phyloP scores from a whole-genome alignment of 2,113 vertebrate genomes.

The Damaliscus lunatus region DNA sequence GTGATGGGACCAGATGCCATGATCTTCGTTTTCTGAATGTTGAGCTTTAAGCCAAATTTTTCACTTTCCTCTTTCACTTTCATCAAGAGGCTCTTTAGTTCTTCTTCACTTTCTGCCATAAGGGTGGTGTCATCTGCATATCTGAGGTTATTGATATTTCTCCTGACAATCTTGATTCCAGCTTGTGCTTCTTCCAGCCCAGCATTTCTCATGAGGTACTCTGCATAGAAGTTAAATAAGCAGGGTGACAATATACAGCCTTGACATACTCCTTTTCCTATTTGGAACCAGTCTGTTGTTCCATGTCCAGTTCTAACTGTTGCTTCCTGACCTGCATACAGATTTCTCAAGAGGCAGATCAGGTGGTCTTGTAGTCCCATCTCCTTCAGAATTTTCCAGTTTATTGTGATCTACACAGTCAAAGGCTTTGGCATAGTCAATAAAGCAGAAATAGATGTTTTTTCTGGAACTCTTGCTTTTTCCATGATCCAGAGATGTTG shows the following conservation, averaged over 20 bases:
- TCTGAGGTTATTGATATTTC: neutral
- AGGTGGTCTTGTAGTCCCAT: neutral
- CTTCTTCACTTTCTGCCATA: neutral
- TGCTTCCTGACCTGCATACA: neutral
- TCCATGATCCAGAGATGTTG: rapidly evolving
- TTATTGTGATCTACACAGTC: neutral
- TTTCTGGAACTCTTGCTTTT: neutral
- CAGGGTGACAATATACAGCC: neutral
- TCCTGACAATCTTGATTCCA: neutral
- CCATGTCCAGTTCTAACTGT: neutral
- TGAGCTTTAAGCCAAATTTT: neutral
- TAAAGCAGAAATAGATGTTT: neutral
- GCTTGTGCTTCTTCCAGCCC: neutral
- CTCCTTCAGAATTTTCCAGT: neutral
- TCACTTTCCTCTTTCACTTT: neutral
- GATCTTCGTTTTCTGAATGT: neutral
- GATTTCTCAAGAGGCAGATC: neutral
- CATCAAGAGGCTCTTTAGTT: neutral
- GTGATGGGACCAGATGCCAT: neutral
- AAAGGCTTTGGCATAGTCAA: neutral
- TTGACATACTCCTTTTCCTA: neutral
- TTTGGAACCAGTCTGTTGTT: neutral
- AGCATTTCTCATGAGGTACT: neutral
- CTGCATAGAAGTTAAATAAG: neutral
- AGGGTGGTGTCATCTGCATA: neutral